These are phyloP conservation scores for Ariolimax columbianus DNA, from an alignment of 2,888 invertebrate genomes.

Conservation along the genomic window DNA sequence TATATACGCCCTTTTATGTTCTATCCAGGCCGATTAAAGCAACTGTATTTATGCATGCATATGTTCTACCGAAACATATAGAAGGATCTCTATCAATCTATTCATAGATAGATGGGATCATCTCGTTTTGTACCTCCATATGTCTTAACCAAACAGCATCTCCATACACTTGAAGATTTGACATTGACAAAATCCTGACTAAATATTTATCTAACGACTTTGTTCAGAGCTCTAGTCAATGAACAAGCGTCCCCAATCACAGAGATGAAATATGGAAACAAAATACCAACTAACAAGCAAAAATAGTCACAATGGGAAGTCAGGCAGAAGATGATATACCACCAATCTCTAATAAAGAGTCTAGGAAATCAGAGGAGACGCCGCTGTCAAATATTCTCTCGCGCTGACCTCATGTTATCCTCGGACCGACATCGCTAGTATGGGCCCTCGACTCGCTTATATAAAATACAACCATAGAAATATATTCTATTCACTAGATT, in stretches of 20 bases:
- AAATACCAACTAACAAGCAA: background rate
- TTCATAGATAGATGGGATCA: no score
- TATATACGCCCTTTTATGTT: no score
- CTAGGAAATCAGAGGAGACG: background rate
- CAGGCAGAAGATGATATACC: background rate
- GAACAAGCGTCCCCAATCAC: background rate
- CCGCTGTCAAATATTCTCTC: background rate
- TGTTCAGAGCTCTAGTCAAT: no score
- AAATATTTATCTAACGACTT: background rate
- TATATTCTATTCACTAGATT: constrained; percentile 38
- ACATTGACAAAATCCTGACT: background rate
- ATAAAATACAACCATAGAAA: constrained; percentile 35
- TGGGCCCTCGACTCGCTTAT: background rate
- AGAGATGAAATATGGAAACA: background rate
- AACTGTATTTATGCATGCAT: no score
- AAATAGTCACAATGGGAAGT: background rate
- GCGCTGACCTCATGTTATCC: background rate
- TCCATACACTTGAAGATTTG: no score
- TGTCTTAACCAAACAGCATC: no score
- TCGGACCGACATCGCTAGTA: background rate
- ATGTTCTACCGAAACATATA: no score
- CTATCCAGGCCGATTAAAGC: no score
- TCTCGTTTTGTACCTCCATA: no score
- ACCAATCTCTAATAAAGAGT: background rate
- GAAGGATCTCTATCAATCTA: no score